Evolutionary conservation across 2,113 vertebrate genomes (phyloP).

Genomic region (Rhegmatorhina hoffmannsi): DNA sequence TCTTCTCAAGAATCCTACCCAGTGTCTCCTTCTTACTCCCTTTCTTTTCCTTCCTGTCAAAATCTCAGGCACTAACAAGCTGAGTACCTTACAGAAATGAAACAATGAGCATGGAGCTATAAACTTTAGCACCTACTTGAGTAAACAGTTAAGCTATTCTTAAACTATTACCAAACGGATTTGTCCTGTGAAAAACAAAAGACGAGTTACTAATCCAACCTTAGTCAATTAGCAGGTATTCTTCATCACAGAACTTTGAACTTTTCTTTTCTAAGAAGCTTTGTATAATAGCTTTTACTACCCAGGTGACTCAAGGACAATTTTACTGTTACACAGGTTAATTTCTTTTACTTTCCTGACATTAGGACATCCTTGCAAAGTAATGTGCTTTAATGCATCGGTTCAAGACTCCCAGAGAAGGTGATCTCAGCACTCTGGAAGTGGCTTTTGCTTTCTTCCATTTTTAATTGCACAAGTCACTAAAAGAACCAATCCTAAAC

Average conservation of each 20-base stretch:
- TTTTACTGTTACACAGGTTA: background rate
- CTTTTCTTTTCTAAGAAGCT: constrained; percentile 64
- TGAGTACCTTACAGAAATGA: background rate
- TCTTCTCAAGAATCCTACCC: background rate
- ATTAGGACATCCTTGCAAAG: background rate
- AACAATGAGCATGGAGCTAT: background rate
- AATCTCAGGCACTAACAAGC: background rate
- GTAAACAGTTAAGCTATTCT: background rate
- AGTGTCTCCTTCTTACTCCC: background rate
- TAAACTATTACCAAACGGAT: background rate
- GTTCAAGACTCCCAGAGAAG: background rate
- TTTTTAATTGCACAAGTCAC: background rate
- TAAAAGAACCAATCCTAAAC: background rate
- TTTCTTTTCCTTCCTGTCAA: background rate
- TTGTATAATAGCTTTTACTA: constrained; percentile 57
- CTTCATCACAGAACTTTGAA: constrained; percentile 19
- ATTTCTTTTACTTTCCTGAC: background rate
- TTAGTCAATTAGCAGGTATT: constrained; percentile 39
- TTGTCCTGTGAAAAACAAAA: constrained; percentile 12
- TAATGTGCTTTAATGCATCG: fast-evolving
- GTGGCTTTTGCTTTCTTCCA: background rate
- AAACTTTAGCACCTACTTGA: background rate
- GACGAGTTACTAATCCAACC: constrained; percentile 29
- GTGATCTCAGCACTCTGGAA: background rate
- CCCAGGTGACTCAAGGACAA: constrained; percentile 14